These are phyloP conservation scores for Mobula birostris DNA, from an alignment of 2,113 vertebrate genomes.

Conservation along the genomic window DNA sequence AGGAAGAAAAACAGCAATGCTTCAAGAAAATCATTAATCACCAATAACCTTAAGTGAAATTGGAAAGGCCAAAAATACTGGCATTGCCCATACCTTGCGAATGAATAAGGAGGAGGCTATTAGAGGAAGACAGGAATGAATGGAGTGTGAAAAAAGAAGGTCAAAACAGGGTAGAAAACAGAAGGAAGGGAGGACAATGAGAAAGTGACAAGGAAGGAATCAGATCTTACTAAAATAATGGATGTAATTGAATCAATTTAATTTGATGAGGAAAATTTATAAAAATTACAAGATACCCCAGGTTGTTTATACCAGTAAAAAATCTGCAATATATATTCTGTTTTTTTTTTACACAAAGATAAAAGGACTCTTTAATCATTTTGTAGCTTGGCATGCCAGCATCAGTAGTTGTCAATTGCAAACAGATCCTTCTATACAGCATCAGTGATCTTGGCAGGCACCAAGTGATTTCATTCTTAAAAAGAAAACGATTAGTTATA, in stretches of 20 bases:
- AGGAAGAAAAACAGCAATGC: neutral
- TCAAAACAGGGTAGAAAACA: neutral
- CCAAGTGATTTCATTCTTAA: neutral
- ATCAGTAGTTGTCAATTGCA: neutral
- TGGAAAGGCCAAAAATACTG: neutral
- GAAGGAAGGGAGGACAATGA: neutral
- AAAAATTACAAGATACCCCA: slow-evolving; percentile 26
- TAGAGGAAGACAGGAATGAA: neutral
- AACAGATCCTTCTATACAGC: neutral
- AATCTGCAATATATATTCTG: slow-evolving; percentile 26
- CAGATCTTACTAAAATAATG: neutral
- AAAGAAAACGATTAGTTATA: slow-evolving; percentile 6
- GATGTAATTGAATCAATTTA: neutral
- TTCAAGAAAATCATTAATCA: neutral
- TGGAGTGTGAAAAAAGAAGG: neutral
- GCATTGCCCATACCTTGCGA: too few species aligned
- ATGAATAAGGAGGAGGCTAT: neutral
- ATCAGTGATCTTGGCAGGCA: neutral
- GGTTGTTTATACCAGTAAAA: slow-evolving; percentile 32
- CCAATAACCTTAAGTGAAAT: neutral
- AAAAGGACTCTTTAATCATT: slow-evolving; percentile 16
- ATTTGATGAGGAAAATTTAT: slow-evolving; percentile 18
- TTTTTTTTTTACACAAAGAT: neutral
- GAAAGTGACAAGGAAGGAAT: neutral
- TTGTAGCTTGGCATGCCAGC: slow-evolving; percentile 15